Evolutionary conservation across 2,888 invertebrate species (phyloP).

Genomic region (Pristionchus japonicus): DNA sequence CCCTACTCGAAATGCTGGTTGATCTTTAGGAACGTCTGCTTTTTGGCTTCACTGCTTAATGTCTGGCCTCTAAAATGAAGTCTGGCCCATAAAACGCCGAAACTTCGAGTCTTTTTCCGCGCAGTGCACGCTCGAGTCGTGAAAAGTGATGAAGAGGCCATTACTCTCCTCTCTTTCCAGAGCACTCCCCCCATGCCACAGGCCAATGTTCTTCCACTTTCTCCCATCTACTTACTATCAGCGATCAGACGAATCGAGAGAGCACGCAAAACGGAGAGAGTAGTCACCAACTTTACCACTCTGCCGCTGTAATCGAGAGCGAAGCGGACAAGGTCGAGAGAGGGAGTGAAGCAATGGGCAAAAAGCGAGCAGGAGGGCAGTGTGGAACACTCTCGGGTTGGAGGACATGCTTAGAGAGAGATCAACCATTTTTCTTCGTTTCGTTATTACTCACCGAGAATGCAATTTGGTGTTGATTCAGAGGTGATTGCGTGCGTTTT

Average conservation of each 20-base stretch:
- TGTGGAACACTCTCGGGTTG: not conserved
- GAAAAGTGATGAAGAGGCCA: not conserved
- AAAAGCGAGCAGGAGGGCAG: conserved; percentile 7
- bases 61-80: too few species aligned
- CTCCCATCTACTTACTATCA: not conserved
- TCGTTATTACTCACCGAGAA: too few species aligned
- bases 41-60: too few species aligned
- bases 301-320: not conserved
- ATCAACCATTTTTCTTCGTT: too few species aligned
- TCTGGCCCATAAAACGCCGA: too few species aligned
- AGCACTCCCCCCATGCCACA: not conserved
- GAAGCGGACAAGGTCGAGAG: not conserved
- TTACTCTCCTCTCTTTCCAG: not conserved
- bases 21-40: too few species aligned
- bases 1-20: not conserved
- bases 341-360: not conserved
- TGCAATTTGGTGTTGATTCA: too few species aligned
- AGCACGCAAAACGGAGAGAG: not conserved
- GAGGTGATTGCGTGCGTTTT: too few species aligned
- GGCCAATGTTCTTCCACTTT: too few species aligned
- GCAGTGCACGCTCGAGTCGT: not conserved
- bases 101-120: too few species aligned
- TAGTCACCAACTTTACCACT: too few species aligned
- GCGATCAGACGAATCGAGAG: not conserved
- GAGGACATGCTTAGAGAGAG: not conserved